These are phyloP conservation scores for Miichthys miiuy DNA, from an alignment of 2,797 vertebrate genomes.

Conservation along the genomic window DNA sequence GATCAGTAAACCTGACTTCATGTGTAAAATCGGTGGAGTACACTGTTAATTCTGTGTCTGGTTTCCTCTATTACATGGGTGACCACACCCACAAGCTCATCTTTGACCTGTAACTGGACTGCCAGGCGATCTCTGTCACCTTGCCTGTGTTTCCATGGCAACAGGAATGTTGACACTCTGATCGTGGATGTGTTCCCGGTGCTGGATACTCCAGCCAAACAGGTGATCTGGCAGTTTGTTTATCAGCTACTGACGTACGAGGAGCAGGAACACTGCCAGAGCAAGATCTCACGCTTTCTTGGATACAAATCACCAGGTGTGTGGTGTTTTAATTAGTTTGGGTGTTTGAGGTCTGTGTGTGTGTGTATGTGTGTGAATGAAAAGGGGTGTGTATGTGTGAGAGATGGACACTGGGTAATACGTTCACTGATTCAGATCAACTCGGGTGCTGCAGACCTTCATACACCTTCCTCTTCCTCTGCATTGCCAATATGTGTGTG, in stretches of 20 bases:
- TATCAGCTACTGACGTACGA: constrained; percentile 98
- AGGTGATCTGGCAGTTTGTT: constrained; percentile 98
- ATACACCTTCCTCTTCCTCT: constrained; percentile 49
- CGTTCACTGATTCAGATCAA: constrained; percentile 15
- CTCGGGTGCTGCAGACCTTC: constrained; percentile 31
- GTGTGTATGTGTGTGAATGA: background rate
- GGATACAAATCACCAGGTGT: constrained; percentile 89
- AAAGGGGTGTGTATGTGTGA: background rate
- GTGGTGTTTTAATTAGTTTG: constrained; percentile 1
- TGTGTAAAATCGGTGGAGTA: background rate
- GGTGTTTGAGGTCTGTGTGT: background rate
- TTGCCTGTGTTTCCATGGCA: constrained; percentile 57
- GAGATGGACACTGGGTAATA: background rate
- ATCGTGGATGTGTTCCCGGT: constrained; percentile 97
- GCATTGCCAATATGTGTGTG: constrained; percentile 62
- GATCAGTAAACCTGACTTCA: background rate
- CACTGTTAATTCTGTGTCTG: background rate
- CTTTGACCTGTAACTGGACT: constrained; percentile 30
- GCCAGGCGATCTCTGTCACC: constrained; percentile 33
- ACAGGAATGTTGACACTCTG: constrained; percentile 96
- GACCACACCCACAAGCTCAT: background rate
- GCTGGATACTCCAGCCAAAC: constrained; percentile 97
- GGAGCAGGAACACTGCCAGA: constrained; percentile 97
- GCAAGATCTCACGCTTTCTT: constrained; percentile 95
- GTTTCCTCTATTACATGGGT: background rate